Evolutionary conservation across 2,113 vertebrate species (phyloP), one percentile per base, ranked within the genome.

Genomic region (Coryphaenoides rupestris): DNA sequence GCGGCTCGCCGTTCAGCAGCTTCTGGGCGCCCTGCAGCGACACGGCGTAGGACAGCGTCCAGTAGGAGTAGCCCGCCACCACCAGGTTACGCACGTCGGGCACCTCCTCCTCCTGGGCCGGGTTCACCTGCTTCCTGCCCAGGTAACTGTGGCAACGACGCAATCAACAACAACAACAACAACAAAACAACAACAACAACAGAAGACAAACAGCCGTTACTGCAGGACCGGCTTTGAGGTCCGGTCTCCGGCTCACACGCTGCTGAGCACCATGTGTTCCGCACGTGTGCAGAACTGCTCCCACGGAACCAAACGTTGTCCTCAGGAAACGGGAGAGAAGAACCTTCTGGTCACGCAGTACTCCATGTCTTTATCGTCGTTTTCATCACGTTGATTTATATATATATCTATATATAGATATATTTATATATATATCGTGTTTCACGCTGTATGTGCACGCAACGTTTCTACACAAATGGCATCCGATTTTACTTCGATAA

Each of bases 121-220:
- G 89, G 0, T 94, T 96, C 81, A 99, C 95, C 81, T 96, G 94
- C 79, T 99, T 98, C 77, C 96, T 92, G 62, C 96, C 96, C 0
- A 99, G 86, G 86, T 98, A 99, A 84, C 96, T 98, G 83, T 0
- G 15, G 63, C 23, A 40, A 56, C 3, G 22, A 56, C 3, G 22
- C 3, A 21, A 24, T 71, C 14, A 3, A 47, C 55, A 55, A 59
- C 55, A 17, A n/a, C n/a, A n/a, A n/a, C n/a, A n/a, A n/a, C n/a
- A n/a, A n/a, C n/a, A n/a, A n/a, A n/a, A n/a, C n/a, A n/a, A n/a
- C n/a, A n/a, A n/a, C n/a, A 46, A 46, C 49, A 59, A 14, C 16
- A n/a, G 40, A n/a, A n/a, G n/a, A n/a, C n/a, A n/a, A n/a, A n/a
- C n/a, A n/a, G n/a, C n/a, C n/a, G n/a, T 53, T 19, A 53, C 15